These are phyloP conservation scores for Gymnodraco acuticeps DNA, from an alignment of 2,797 vertebrate species.

Conservation along the genomic window DNA sequence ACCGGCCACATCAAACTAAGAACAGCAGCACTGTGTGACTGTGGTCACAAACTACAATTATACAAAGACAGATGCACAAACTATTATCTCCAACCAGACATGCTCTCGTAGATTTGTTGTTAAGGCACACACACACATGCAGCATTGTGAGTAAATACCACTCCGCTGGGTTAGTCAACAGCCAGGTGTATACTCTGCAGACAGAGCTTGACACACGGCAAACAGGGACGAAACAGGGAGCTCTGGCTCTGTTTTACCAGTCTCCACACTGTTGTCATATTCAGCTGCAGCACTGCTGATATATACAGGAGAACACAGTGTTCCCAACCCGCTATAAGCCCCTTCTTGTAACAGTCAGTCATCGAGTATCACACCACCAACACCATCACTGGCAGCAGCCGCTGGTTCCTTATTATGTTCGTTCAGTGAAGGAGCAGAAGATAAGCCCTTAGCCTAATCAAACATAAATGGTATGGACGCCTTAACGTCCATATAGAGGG, in stretches of 20 bases:
- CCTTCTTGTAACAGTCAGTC: conserved; percentile 61
- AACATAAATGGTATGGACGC: conserved; percentile 15
- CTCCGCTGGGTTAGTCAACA: conserved; percentile 63
- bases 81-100: conserved; percentile 65
- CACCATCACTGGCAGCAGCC: conserved; percentile 55
- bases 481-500: conserved; percentile 7
- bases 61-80: conserved; percentile 67
- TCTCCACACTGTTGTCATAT: conserved; percentile 50
- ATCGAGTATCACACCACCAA: conserved; percentile 65
- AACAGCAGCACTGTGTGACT: conserved; percentile 44
- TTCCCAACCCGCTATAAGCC: conserved; percentile 61
- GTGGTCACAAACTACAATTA: conserved; percentile 60
- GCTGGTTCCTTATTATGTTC: conserved; percentile 49
- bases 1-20: conserved; percentile 59
- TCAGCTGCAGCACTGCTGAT: conserved; percentile 62
- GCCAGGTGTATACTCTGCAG: conserved; percentile 65
- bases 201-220: conserved; percentile 53
- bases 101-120: conserved; percentile 47
- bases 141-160: conserved; percentile 61
- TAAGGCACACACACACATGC: conserved; percentile 47
- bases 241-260: conserved; percentile 54
- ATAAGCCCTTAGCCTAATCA: conserved; percentile 31
- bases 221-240: conserved; percentile 55
- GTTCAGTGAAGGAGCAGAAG: conserved; percentile 37
- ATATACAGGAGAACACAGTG: conserved; percentile 66